These are phyloP conservation scores for Neostethus bicornis DNA, from an alignment of 2,797 vertebrate genomes.

Conservation along the genomic window DNA sequence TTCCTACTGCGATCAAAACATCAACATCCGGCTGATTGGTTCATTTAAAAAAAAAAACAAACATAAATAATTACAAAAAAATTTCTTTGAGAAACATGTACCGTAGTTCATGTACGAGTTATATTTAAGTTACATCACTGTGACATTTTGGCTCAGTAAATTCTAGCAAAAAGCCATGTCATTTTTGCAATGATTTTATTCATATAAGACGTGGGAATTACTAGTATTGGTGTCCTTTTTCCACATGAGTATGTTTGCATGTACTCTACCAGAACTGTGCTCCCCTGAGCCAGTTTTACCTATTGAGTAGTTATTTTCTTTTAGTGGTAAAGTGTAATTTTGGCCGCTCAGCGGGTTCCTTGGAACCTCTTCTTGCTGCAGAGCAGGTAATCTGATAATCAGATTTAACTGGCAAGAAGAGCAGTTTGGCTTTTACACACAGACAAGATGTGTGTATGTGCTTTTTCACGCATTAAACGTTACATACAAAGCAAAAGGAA, in stretches of 20 bases:
- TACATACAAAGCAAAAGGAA: conserved; percentile 2
- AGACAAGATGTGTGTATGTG: conserved; percentile 5
- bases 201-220: neutral
- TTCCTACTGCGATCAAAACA: too few species aligned
- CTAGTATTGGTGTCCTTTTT: neutral
- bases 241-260: conserved; percentile 35
- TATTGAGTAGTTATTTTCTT: conserved; percentile 20
- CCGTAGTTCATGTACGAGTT: too few species aligned
- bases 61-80: too few species aligned
- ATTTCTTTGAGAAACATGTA: too few species aligned
- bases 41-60: too few species aligned
- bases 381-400: conserved; percentile 66
- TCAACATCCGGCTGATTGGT: too few species aligned
- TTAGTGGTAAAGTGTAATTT: conserved; percentile 40
- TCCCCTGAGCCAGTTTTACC: conserved; percentile 35
- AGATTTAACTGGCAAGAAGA: conserved; percentile 51
- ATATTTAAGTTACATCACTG: too few species aligned
- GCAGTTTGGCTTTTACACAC: conserved; percentile 45
- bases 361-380: conserved; percentile 25
- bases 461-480: neutral
- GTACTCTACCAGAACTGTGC: conserved; percentile 31
- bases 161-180: neutral
- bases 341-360: conserved; percentile 34
- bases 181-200: neutral
- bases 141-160: neutral